Percentiles rank a stretch among this genome's conserved stretches.
These are phyloP conservation scores for Eupsittula cactorum DNA, from an alignment of 2,113 vertebrate genomes.

Conservation along the genomic window DNA sequence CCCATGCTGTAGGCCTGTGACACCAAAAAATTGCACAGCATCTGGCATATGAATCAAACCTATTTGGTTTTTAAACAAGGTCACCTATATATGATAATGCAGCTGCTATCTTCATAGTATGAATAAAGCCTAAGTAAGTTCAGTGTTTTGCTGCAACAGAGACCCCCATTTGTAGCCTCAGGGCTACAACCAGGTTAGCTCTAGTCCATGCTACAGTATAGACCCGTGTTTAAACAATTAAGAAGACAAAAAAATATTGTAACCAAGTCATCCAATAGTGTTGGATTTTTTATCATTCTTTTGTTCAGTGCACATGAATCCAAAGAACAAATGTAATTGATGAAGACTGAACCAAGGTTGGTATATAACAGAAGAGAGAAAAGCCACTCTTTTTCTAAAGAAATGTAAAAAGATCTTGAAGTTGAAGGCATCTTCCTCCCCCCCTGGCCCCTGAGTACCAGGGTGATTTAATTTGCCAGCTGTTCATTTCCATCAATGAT, in stretches of 20 bases:
- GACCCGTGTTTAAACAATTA: neutral
- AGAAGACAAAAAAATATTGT: neutral
- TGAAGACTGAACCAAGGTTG: neutral
- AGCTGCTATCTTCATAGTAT: neutral
- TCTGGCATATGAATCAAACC: neutral
- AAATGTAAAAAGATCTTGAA: neutral
- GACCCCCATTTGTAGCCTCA: neutral
- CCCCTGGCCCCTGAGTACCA: neutral
- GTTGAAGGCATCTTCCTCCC: neutral
- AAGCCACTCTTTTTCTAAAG: neutral
- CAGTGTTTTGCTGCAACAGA: neutral
- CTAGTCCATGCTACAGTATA: accelerated
- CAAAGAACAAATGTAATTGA: neutral
- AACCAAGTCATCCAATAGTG: neutral
- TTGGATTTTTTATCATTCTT: neutral
- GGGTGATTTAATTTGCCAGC: constrained; percentile 37
- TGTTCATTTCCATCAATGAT: constrained; percentile 50
- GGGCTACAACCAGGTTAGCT: neutral
- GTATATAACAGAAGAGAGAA: neutral
- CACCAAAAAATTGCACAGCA: neutral
- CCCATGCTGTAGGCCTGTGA: neutral
- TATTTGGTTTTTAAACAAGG: neutral
- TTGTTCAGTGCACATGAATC: neutral
- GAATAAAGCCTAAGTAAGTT: neutral
- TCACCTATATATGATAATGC: neutral